phyloP scores from a whole-genome alignment of 2,113 vertebrate species.

The Balaenoptera acutorostrata region DNA sequence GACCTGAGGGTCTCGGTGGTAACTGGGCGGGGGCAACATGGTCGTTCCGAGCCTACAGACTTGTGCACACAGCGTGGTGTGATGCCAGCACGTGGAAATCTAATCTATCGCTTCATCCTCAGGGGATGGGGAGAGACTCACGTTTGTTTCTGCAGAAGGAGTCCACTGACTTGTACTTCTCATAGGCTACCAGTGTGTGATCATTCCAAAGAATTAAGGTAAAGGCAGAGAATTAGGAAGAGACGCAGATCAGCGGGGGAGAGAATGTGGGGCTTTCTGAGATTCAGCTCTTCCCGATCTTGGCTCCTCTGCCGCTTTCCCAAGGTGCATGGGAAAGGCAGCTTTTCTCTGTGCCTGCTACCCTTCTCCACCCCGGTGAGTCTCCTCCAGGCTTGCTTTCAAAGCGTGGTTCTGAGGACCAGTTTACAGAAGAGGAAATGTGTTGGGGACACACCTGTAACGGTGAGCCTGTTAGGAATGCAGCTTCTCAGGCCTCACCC shows the following conservation, averaged over 20 bases:
- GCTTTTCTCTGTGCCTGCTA: neutral
- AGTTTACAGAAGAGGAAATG: neutral
- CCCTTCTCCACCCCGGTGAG: neutral
- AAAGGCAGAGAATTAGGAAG: neutral
- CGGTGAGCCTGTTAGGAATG: neutral
- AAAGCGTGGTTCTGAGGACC: neutral
- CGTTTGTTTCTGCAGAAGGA: neutral
- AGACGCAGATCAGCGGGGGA: neutral
- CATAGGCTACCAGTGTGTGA: neutral
- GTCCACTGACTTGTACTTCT: neutral
- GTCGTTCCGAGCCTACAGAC: no score
- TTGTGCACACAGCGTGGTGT: accelerated
- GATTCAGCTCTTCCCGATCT: neutral
- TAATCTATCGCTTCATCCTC: neutral
- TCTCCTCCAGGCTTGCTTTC: neutral
- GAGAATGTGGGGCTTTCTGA: neutral
- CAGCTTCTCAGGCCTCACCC: neutral
- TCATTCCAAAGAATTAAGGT: neutral
- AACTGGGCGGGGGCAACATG: neutral
- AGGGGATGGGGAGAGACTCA: accelerated
- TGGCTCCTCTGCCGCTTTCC: neutral
- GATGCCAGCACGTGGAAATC: neutral
- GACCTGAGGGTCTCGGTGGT: neutral
- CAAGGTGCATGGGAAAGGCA: neutral
- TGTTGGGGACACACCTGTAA: neutral